Evolutionary conservation across 2,888 invertebrate genomes (phyloP).

Genomic region (Euplexia lucipara): DNA sequence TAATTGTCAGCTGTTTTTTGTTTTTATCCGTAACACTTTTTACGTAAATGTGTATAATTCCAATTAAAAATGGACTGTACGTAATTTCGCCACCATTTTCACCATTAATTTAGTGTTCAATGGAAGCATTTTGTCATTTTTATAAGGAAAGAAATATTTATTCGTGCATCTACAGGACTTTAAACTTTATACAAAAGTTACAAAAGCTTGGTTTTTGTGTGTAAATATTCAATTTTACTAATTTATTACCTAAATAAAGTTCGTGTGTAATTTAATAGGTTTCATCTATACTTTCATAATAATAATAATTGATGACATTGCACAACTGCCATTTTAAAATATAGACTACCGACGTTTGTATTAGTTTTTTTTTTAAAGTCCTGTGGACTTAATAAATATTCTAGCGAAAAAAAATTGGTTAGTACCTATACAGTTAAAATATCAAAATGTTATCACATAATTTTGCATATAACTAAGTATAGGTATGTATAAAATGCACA

Average conservation of each 20-base stretch:
- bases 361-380: conserved; percentile 4
- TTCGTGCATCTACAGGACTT: conserved; percentile 39
- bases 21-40: conserved; percentile 3
- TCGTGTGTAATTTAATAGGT: no score
- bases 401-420: conserved; percentile 31
- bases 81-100: conserved; percentile 36
- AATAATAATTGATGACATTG: no score
- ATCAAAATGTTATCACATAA: conserved; percentile 51
- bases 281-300: no score
- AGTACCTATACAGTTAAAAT: conserved; percentile 34
- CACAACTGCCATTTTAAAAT: no score
- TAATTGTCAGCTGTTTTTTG: no score
- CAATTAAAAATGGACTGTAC: conserved; percentile 25
- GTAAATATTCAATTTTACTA: neutral
- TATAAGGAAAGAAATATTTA: conserved; percentile 33
- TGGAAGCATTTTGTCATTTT: conserved; percentile 48
- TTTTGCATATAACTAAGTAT: conserved; percentile 58
- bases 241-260: neutral
- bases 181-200: neutral
- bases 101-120: conserved; percentile 22
- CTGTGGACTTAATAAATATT: conserved; percentile 35
- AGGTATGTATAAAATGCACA: conserved; percentile 73
- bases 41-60: conserved; percentile 3
- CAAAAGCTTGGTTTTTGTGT: neutral
- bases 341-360: neutral